phyloP scores from a whole-genome alignment of 2,113 vertebrate species.

The Lucifuga dentata region DNA sequence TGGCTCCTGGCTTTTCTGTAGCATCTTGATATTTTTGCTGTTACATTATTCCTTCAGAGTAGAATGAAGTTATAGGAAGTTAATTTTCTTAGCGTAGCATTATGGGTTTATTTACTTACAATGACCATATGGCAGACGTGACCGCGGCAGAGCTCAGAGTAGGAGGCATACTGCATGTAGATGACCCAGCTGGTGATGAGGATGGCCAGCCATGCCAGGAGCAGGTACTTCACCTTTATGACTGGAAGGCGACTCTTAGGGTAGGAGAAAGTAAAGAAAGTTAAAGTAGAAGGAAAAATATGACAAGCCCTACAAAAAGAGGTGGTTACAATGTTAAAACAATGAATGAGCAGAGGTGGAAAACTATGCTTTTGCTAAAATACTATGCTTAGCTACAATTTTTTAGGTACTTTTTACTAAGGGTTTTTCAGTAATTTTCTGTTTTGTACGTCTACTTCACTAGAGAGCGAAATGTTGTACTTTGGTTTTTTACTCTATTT shows the following conservation, averaged over 20 bases:
- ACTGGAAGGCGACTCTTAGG: constrained; percentile 89
- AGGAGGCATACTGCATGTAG: constrained; percentile 94
- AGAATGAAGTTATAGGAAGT: background rate
- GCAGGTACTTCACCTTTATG: constrained; percentile 93
- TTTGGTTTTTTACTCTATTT: no score
- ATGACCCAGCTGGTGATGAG: constrained; percentile 93
- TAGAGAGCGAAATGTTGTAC: no score
- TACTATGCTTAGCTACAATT: no score
- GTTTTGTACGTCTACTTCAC: no score
- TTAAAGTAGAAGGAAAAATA: background rate
- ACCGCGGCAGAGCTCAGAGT: constrained; percentile 93
- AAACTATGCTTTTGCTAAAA: no score
- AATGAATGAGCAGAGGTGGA: no score
- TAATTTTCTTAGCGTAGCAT: background rate
- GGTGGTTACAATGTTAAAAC: no score
- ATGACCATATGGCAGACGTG: constrained; percentile 92
- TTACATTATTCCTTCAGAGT: no score
- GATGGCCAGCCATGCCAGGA: constrained; percentile 93
- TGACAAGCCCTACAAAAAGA: no score
- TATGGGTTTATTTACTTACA: constrained; percentile 83
- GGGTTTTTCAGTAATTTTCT: no score
- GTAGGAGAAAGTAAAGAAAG: background rate
- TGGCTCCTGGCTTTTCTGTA: background rate
- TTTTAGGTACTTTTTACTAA: no score
- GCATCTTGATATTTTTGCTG: background rate